A percentile compares a stretch with the other conserved stretches of the same genome.
phyloP scores from a whole-genome alignment of 1,140 invertebrate species.

The Centruroides sculpturatus region DNA sequence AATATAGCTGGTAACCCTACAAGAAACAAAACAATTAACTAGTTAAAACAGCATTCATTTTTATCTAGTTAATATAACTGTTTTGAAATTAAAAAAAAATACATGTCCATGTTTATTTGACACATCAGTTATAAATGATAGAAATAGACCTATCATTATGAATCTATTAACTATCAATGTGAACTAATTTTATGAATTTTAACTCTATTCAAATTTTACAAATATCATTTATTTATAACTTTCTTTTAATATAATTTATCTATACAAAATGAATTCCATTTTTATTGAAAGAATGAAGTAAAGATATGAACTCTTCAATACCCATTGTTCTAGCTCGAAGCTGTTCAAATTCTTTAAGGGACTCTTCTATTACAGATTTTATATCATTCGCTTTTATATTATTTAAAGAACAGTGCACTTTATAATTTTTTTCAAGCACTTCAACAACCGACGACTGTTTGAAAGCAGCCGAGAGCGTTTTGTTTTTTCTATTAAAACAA shows the following conservation, averaged over 20 bases:
- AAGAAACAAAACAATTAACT: too few species aligned
- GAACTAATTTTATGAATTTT: too few species aligned
- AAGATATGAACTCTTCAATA: constrained; percentile 84
- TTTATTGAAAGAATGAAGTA: constrained; percentile 73
- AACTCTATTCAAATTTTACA: too few species aligned
- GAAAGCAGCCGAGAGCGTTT: constrained; percentile 71
- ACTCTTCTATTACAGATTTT: constrained; percentile 61
- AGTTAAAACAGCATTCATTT: too few species aligned
- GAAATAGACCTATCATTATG: too few species aligned
- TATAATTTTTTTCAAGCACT: constrained; percentile 84
- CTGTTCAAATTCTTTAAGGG: constrained; percentile 55
- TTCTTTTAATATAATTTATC: background rate
- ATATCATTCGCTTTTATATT: constrained; percentile 66
- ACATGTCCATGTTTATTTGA: too few species aligned
- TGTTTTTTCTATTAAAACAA: constrained; percentile 90
- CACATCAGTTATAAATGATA: too few species aligned
- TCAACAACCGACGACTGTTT: constrained; percentile 67
- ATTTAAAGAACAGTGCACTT: constrained; percentile 65
- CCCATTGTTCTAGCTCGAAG: constrained; percentile 87
- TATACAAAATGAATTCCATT: constrained; percentile 70
- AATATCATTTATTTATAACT: too few species aligned
- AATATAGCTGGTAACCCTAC: too few species aligned
- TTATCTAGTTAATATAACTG: too few species aligned
- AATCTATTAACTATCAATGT: too few species aligned
- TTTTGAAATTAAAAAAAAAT: too few species aligned